phyloP scores from a whole-genome alignment of 2,888 invertebrate species.

The Tiliacea aurago region DNA sequence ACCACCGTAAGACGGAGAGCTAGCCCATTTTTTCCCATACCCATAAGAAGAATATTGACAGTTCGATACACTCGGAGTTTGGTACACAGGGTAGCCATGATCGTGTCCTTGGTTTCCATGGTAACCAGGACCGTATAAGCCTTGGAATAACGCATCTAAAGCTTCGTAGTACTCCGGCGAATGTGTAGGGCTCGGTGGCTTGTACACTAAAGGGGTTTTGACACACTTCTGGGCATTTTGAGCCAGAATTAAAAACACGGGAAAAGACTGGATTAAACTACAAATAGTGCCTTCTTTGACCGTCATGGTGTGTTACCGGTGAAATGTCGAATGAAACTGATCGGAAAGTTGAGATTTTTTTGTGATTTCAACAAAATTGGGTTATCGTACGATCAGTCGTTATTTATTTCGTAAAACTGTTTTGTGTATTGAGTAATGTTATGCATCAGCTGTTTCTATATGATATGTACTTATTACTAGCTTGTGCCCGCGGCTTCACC shows the following conservation, averaged over 20 bases:
- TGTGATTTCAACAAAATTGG: slow-evolving; percentile 53
- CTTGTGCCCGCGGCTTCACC: too few relatives aligned
- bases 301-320: slow-evolving; percentile 74
- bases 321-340: slow-evolving; percentile 57
- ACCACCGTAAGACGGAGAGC: slow-evolving; percentile 24
- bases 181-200: slow-evolving; percentile 83
- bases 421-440: slow-evolving; percentile 51
- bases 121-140: slow-evolving; percentile 71
- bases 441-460: slow-evolving; percentile 35
- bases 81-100: slow-evolving; percentile 39
- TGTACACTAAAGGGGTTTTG: slow-evolving; percentile 83
- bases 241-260: slow-evolving; percentile 83
- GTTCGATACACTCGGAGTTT: slow-evolving; percentile 40
- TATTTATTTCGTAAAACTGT: slow-evolving; percentile 56
- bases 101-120: slow-evolving; percentile 56
- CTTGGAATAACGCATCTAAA: slow-evolving; percentile 81
- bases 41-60: slow-evolving; percentile 62
- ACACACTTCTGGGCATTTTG: slow-evolving; percentile 83
- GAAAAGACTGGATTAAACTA: slow-evolving; percentile 83
- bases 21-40: slow-evolving; percentile 56
- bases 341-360: slow-evolving; percentile 16
- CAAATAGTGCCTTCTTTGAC: slow-evolving; percentile 81
- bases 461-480: not conserved
- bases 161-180: slow-evolving; percentile 86
- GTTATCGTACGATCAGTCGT: slow-evolving; percentile 71